A percentile compares a stretch with the other conserved stretches of the same genome.
These are phyloP conservation scores for Mionectes macconnelli DNA, from an alignment of 2,113 vertebrate species.

Conservation along the genomic window DNA sequence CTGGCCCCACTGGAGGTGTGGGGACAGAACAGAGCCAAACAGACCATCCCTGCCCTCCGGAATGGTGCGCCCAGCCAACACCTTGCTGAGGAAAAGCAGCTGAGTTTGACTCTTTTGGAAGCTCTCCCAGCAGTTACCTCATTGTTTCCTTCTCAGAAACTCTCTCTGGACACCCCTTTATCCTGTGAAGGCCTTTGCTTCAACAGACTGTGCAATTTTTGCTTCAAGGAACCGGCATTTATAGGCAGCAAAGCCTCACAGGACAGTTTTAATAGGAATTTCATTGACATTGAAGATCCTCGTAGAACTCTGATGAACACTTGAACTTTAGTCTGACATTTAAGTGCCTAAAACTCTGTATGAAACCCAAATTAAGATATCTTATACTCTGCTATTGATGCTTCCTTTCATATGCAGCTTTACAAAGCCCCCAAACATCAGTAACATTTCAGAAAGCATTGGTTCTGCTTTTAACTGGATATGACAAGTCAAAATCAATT, in stretches of 20 bases:
- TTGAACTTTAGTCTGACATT: constrained; percentile 57
- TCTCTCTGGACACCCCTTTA: background rate
- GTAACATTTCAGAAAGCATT: constrained; percentile 25
- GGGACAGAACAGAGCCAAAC: background rate
- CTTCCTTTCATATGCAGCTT: background rate
- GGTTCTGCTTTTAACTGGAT: constrained; percentile 49
- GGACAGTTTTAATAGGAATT: constrained; percentile 1
- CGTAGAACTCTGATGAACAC: constrained; percentile 23
- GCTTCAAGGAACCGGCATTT: background rate
- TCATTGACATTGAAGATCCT: constrained; percentile 10
- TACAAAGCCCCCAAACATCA: constrained; percentile 12
- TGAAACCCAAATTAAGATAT: constrained; percentile 56
- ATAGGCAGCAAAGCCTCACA: background rate
- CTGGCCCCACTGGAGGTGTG: accelerated
- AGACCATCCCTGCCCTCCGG: background rate
- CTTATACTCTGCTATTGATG: constrained; percentile 5
- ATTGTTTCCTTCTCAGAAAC: background rate
- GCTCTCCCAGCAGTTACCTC: background rate
- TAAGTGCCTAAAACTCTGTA: constrained; percentile 33
- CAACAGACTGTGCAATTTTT: background rate
- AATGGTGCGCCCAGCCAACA: background rate
- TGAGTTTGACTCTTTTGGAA: background rate
- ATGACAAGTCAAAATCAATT: constrained; percentile 64
- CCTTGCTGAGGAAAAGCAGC: background rate
- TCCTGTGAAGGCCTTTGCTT: background rate